These are phyloP conservation scores for Agriopis aurantiaria DNA, from an alignment of 2,888 invertebrate species.

Conservation along the genomic window DNA sequence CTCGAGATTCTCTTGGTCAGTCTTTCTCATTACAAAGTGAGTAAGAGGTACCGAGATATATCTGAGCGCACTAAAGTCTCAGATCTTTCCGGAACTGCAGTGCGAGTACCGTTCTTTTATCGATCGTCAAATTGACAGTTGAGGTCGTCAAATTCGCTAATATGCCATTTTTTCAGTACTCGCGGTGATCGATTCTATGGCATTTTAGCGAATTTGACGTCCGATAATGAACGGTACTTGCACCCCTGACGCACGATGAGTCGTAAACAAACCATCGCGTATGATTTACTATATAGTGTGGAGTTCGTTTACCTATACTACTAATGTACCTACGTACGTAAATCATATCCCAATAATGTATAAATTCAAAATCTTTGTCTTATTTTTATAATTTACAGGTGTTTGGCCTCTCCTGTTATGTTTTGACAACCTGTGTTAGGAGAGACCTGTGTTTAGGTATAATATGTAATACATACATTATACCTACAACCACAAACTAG, in stretches of 20 bases:
- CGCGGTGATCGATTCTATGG: no score
- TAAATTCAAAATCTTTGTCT: not conserved
- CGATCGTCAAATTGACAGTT: no score
- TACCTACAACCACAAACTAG: no score
- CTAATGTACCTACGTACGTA: constrained; percentile 1
- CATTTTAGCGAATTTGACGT: no score
- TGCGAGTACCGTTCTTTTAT: no score
- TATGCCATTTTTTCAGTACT: no score
- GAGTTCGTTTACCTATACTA: constrained; percentile 39
- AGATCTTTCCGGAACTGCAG: not conserved
- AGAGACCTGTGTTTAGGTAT: no score
- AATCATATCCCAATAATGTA: constrained; percentile 8
- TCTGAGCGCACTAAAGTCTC: not conserved
- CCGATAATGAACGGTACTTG: not conserved
- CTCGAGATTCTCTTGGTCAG: not conserved
- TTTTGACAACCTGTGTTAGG: no score
- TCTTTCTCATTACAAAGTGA: not conserved
- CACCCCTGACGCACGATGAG: constrained; percentile 17
- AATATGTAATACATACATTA: no score
- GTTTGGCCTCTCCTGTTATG: no score
- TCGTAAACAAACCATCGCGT: constrained; percentile 37
- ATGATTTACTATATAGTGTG: constrained; percentile 33
- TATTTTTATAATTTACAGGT: no score
- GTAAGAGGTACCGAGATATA: not conserved
- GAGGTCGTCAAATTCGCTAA: no score